Percentiles rank a stretch among this genome's conserved stretches.
Evolutionary conservation across 23 tunicate genomes (phyloP).

Genomic region (Clavelina lepadiformis): DNA sequence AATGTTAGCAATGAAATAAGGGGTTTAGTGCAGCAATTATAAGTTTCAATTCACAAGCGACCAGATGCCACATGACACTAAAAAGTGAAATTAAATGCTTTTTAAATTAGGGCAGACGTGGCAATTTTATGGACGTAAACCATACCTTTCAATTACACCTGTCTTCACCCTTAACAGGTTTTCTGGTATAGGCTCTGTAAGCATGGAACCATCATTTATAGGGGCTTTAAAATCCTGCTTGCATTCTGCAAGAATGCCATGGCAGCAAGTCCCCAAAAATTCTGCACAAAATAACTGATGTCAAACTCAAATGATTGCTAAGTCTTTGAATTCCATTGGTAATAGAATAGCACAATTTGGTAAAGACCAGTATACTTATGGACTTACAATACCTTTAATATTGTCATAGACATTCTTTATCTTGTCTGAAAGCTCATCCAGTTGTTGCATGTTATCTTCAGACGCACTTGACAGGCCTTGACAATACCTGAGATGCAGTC

Average conservation of each 20-base stretch:
- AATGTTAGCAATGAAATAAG: no score
- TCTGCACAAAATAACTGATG: conserved; percentile 6
- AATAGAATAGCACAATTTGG: background rate
- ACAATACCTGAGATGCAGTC: conserved; percentile 7
- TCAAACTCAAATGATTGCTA: background rate
- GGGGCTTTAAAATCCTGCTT: conserved; percentile 1
- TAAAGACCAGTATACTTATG: background rate
- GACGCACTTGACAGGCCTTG: background rate
- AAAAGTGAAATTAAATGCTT: no score
- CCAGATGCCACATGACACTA: no score
- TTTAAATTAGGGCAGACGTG: background rate
- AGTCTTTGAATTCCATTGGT: background rate
- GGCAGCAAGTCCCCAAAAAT: conserved; percentile 11
- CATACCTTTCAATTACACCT: conserved; percentile 30
- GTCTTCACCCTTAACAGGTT: conserved; percentile 6
- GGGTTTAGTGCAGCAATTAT: no score
- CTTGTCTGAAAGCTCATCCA: background rate
- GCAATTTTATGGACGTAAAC: background rate
- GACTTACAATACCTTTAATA: background rate
- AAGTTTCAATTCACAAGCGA: no score
- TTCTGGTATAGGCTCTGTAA: conserved; percentile 22
- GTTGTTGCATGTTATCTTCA: background rate
- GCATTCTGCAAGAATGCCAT: conserved; percentile 13
- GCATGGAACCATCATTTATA: background rate
- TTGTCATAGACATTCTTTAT: no score